These are phyloP conservation scores for Tenualosa ilisha DNA, from an alignment of 2,797 vertebrate species.

Conservation along the genomic window DNA sequence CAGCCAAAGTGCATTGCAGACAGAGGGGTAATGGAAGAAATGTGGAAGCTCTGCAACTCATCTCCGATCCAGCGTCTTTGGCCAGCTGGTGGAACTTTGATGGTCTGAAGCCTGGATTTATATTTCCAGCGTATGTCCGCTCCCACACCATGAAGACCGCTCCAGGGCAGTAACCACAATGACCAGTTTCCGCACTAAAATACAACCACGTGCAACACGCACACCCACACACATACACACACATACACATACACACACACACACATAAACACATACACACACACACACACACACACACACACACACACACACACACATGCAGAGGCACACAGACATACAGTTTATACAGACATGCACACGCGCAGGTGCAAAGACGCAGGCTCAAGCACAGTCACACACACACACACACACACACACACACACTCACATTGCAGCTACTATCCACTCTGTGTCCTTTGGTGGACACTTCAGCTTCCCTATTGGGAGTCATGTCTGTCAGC, in stretches of 20 bases:
- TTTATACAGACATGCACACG: not conserved
- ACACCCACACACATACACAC: not conserved
- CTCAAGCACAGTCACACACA: not conserved
- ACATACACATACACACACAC: not conserved
- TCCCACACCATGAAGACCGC: not conserved
- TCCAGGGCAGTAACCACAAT: not conserved
- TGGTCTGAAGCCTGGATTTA: not conserved
- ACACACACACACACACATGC: not conserved
- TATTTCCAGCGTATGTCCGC: not conserved
- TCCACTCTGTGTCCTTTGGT: not conserved
- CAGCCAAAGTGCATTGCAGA: not conserved
- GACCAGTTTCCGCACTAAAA: not conserved
- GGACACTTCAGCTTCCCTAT: not conserved
- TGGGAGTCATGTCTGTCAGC: not conserved
- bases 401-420: not conserved
- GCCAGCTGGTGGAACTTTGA: not conserved
- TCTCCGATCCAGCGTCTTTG: not conserved
- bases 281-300: not conserved
- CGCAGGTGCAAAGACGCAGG: not conserved
- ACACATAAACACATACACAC: not conserved
- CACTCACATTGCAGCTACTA: not conserved
- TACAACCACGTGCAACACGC: not conserved
- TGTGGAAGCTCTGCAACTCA: not conserved
- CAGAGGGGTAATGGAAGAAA: not conserved
- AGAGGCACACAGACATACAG: not conserved